phyloP scores from a whole-genome alignment of 2,888 invertebrate genomes.

The Pseudoips prasinana region DNA sequence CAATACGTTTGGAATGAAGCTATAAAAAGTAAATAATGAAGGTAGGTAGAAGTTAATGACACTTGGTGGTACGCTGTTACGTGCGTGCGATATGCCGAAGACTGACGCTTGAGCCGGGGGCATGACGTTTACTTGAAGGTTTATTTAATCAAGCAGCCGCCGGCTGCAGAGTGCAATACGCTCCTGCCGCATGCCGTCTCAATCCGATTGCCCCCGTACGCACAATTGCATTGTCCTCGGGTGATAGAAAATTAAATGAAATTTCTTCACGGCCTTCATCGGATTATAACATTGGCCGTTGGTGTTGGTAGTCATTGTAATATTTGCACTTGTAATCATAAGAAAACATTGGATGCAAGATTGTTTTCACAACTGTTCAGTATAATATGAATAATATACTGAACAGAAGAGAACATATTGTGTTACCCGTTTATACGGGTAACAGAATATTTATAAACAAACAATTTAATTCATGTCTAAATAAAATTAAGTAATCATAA shows the following conservation, averaged over 20 bases:
- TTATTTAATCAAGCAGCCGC: constrained; percentile 78
- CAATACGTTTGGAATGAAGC: no score
- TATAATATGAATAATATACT: no score
- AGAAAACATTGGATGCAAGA: constrained; percentile 23
- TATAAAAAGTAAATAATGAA: no score
- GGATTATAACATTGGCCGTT: constrained; percentile 45
- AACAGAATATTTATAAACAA: no score
- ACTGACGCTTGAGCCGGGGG: constrained; percentile 59
- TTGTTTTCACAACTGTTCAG: constrained; percentile 2
- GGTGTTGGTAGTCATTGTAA: constrained; percentile 56
- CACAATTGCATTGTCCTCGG: constrained; percentile 70
- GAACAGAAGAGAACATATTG: no score
- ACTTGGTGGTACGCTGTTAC: no score
- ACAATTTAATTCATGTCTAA: no score
- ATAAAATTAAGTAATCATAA: no score
- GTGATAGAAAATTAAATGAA: constrained; percentile 72
- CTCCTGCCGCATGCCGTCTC: constrained; percentile 70
- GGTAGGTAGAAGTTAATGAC: no score
- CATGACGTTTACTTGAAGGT: constrained; percentile 69
- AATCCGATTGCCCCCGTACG: constrained; percentile 67
- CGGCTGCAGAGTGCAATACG: constrained; percentile 54
- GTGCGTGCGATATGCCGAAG: constrained; percentile 64
- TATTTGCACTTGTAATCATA: constrained; percentile 37
- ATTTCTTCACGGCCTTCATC: constrained; percentile 63
- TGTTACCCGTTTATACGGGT: no score